A percentile compares a stretch with the other conserved stretches of the same genome.
Conservation (phyloP, 2,113 vertebrate genomes). For the Alces alces region DNA sequence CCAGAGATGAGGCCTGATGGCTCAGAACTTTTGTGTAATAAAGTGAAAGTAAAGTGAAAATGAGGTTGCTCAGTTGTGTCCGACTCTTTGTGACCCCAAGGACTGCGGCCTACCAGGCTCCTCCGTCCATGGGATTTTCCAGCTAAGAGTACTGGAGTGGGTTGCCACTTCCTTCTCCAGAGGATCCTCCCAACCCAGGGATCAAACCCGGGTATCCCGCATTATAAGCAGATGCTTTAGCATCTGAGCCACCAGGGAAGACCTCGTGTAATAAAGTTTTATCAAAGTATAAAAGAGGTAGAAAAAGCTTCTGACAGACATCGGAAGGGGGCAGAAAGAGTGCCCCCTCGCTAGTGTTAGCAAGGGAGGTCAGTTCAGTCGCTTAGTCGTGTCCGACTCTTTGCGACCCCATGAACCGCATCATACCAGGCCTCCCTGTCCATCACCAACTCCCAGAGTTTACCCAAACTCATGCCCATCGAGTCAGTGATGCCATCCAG, state of each 20-base stretch:
- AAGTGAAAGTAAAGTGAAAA: not conserved
- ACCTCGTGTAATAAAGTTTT: not conserved
- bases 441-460: not conserved
- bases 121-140: not conserved
- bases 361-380: not conserved
- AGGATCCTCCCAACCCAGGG: not conserved
- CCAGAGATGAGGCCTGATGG: not conserved
- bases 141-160: not conserved
- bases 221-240: not conserved
- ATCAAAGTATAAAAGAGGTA: not conserved
- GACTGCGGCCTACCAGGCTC: not conserved
- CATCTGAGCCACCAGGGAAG: not conserved
- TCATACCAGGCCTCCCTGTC: not conserved
- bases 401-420: accelerated
- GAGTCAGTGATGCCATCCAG: accelerated
- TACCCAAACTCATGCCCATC: not conserved
- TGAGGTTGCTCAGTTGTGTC: not conserved
- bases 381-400: accelerated
- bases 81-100: not conserved
- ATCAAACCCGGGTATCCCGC: not conserved
- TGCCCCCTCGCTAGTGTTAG: not conserved
- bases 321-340: not conserved
- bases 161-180: not conserved
- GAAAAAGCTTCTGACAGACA: not conserved
- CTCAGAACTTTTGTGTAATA: not conserved